A percentile compares a stretch with the other conserved stretches of the same genome.
Evolutionary conservation across 2,113 vertebrate species (phyloP).

Genomic region (Microtus oregoni): DNA sequence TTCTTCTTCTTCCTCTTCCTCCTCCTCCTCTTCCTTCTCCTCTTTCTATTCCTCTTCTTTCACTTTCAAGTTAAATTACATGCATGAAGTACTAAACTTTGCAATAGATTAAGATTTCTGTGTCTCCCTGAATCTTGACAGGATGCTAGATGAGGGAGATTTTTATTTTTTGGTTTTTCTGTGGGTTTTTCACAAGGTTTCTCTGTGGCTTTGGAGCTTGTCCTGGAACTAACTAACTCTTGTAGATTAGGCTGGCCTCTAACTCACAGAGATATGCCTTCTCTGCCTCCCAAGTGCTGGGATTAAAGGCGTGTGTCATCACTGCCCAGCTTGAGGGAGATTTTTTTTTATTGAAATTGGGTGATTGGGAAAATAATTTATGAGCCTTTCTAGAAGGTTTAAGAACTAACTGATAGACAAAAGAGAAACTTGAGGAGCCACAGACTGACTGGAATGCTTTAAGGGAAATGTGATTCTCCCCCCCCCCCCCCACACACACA

Average conservation of each 20-base stretch:
- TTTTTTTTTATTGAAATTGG: background rate
- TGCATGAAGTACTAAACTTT: background rate
- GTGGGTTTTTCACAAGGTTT: too few relatives aligned
- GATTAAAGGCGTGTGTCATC: too few relatives aligned
- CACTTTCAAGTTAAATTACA: background rate
- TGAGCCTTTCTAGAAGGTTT: conserved; percentile 20
- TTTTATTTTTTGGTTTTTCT: too few relatives aligned
- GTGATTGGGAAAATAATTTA: conserved; percentile 33
- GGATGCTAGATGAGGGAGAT: background rate
- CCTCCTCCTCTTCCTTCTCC: rapidly evolving
- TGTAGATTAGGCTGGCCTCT: too few relatives aligned
- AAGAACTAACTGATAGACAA: conserved; percentile 23
- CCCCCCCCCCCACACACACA: too few relatives aligned
- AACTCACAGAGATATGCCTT: too few relatives aligned
- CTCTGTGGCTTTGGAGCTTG: too few relatives aligned
- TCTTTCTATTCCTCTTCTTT: background rate
- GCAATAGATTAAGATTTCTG: background rate
- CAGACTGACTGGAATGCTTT: conserved; percentile 18
- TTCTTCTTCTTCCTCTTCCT: too few relatives aligned
- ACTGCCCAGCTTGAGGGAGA: background rate
- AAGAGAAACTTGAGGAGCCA: background rate
- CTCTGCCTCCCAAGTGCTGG: too few relatives aligned
- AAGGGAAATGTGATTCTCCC: conserved; percentile 10
- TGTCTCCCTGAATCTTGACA: background rate
- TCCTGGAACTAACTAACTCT: too few relatives aligned